Conservation (phyloP, 2,797 vertebrate species). For the Antrozous pallidus region DNA sequence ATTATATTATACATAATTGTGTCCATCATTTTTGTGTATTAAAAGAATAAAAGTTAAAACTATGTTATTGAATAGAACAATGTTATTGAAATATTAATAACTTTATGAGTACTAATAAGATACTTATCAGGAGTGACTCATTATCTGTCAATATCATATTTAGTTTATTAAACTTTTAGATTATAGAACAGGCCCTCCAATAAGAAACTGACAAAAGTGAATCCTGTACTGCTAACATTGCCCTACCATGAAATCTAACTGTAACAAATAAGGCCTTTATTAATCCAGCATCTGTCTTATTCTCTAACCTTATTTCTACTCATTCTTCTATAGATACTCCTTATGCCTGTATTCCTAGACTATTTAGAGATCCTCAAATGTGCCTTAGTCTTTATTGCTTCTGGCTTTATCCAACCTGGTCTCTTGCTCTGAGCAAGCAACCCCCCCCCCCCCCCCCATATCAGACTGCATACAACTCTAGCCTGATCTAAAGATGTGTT, state of each 20-base stretch:
- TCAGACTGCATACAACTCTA: not conserved
- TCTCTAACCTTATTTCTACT: not conserved
- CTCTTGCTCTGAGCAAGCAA: not conserved
- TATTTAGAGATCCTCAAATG: not conserved
- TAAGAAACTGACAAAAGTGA: not conserved
- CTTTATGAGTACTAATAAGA: not conserved
- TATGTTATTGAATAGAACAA: not conserved
- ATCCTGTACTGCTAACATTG: not conserved
- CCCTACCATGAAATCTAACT: not conserved
- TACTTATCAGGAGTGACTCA: not conserved
- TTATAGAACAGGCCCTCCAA: not conserved
- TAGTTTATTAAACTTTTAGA: not conserved
- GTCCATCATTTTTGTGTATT: not conserved
- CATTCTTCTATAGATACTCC: not conserved
- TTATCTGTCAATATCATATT: not conserved
- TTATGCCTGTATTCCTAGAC: not conserved
- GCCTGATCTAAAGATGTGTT: not conserved
- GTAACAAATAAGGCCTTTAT: not conserved
- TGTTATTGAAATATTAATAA: not conserved
- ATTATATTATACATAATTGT: not conserved
- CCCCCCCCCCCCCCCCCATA: accelerated
- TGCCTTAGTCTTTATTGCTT: not conserved
- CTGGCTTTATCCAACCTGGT: not conserved
- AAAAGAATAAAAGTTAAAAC: no score
- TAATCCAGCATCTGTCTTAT: not conserved